Conservation (phyloP, 2,113 vertebrate genomes). For the Triplophysa siluroides region DNA sequence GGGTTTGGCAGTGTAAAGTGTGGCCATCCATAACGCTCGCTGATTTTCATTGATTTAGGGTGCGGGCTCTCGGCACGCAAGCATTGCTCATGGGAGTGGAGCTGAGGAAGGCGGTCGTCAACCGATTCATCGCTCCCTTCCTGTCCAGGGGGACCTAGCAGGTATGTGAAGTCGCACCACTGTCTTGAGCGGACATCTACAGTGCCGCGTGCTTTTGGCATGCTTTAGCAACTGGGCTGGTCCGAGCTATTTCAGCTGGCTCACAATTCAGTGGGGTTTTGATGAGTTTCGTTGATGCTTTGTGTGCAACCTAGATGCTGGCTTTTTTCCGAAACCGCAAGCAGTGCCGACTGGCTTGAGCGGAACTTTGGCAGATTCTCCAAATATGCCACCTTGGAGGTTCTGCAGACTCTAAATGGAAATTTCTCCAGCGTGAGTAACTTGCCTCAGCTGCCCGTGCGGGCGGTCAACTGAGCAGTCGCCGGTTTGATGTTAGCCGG, state of each 20-base stretch:
- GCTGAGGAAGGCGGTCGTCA: too few relatives aligned
- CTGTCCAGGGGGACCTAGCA: too few relatives aligned
- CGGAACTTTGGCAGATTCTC: conserved; percentile 56
- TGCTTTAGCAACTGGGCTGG: not conserved
- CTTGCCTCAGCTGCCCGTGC: not conserved
- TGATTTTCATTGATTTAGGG: not conserved
- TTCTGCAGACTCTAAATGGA: conserved; percentile 56
- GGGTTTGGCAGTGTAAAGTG: not conserved
- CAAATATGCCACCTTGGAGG: conserved; percentile 40
- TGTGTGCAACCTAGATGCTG: conserved; percentile 51
- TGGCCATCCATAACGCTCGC: too few relatives aligned
- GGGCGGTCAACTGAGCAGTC: not conserved
- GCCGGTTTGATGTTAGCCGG: not conserved
- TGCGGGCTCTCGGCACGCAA: too few relatives aligned
- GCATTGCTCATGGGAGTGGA: too few relatives aligned
- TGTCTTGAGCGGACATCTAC: too few relatives aligned
- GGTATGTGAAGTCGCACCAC: too few relatives aligned
- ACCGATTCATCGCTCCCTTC: too few relatives aligned
- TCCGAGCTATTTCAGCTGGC: not conserved
- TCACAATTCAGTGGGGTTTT: not conserved
- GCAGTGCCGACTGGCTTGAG: conserved; percentile 49
- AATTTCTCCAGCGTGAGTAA: conserved; percentile 61
- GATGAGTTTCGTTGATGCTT: not conserved
- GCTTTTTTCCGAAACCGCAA: conserved; percentile 34
- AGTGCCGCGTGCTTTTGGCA: too few relatives aligned